These are phyloP conservation scores for Nycticryphes semicollaris DNA, from an alignment of 2,113 vertebrate genomes.

Conservation along the genomic window DNA sequence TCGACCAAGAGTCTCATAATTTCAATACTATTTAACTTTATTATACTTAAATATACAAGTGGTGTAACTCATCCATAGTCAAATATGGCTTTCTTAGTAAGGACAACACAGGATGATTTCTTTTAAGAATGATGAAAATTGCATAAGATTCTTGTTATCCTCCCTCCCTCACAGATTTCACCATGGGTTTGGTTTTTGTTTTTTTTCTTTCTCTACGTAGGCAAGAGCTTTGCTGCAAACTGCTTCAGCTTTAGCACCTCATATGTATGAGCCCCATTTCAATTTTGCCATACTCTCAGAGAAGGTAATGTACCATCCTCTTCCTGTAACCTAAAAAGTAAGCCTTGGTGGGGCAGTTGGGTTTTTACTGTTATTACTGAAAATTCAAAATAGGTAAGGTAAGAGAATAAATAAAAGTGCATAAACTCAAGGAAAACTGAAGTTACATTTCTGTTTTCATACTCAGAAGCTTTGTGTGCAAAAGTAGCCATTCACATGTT, in stretches of 20 bases:
- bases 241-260: slow-evolving; percentile 87
- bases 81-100: background rate
- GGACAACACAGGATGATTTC: background rate
- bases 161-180: background rate
- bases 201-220: slow-evolving; percentile 65
- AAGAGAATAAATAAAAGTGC: background rate
- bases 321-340: background rate
- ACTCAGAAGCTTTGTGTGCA: background rate
- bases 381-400: background rate
- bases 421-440: background rate
- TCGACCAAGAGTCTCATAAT: background rate
- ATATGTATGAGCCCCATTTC: slow-evolving; percentile 96
- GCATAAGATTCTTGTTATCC: background rate
- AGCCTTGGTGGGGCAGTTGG: background rate
- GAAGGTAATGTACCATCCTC: slow-evolving; percentile 80
- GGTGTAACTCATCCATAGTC: background rate
- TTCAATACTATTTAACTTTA: background rate
- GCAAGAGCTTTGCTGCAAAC: slow-evolving; percentile 93
- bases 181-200: background rate
- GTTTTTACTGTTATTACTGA: background rate
- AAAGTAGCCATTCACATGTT: background rate
- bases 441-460: background rate
- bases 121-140: background rate
- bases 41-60: background rate
- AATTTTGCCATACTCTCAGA: slow-evolving; percentile 91